Evolutionary conservation across 1,140 invertebrate species (phyloP).

Genomic region (Trichonephila clavipes): DNA sequence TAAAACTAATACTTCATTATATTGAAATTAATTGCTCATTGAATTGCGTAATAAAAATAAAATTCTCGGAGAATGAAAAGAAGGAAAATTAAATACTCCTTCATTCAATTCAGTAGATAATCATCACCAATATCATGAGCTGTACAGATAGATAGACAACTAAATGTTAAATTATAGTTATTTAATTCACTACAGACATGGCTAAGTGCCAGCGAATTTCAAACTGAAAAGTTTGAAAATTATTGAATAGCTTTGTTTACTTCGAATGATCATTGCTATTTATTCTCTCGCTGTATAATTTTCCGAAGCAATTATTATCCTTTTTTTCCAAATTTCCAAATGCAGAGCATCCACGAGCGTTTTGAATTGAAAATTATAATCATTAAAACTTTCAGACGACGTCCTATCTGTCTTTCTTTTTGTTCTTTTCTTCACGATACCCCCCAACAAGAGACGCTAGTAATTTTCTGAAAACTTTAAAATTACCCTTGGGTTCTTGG

Average conservation of each 20-base stretch:
- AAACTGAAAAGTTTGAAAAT: constrained; percentile 3
- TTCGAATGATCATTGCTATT: not conserved
- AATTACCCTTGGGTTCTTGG: not conserved
- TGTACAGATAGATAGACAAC: not conserved
- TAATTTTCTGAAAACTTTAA: constrained; percentile 66
- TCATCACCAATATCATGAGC: not conserved
- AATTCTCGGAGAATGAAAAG: not conserved
- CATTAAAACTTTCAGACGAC: constrained; percentile 11
- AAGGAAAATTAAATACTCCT: not conserved
- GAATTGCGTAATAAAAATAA: not conserved
- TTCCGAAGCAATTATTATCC: not conserved
- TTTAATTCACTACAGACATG: constrained; percentile 12
- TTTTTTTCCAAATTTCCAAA: not conserved
- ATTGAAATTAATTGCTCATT: not conserved
- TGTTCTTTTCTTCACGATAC: constrained; percentile 33
- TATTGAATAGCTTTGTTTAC: constrained; percentile 17
- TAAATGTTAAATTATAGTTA: constrained; percentile 19
- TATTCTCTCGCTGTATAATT: not conserved
- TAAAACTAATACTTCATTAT: too few relatives aligned
- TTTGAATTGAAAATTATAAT: constrained; percentile 51
- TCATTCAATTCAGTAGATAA: not conserved
- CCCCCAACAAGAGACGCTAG: constrained; percentile 41
- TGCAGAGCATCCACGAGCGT: not conserved
- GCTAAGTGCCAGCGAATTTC: not conserved
- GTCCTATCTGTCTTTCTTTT: not conserved